A percentile compares a stretch with the other conserved stretches of the same genome.
These are phyloP conservation scores for Tinea semifulvella DNA, from an alignment of 2,888 invertebrate species.

Conservation along the genomic window DNA sequence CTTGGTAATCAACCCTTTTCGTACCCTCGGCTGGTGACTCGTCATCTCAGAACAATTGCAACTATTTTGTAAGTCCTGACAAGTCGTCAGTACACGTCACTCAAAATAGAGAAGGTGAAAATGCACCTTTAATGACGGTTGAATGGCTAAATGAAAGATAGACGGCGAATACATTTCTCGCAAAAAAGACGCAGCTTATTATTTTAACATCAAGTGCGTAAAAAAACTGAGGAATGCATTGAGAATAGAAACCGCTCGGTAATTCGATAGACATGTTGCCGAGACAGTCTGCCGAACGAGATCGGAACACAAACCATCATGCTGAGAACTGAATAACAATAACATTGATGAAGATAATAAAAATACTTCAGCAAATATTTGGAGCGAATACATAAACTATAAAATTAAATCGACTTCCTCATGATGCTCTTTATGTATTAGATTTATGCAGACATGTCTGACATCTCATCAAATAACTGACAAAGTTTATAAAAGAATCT, in stretches of 20 bases:
- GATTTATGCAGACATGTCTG: conserved; percentile 16
- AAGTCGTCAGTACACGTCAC: conserved; percentile 33
- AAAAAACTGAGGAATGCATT: background rate
- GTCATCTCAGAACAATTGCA: conserved; percentile 31
- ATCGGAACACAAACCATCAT: background rate
- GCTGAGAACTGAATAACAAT: conserved; percentile 3
- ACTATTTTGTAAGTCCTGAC: conserved; percentile 32
- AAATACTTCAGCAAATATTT: conserved; percentile 5
- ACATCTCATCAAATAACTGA: conserved; percentile 16
- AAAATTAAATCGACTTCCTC: too few relatives aligned
- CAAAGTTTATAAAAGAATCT: conserved; percentile 6
- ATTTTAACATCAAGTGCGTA: conserved; percentile 10
- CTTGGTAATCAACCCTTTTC: conserved; percentile 1
- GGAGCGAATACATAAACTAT: background rate
- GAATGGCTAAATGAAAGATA: background rate
- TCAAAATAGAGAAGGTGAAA: conserved; percentile 30
- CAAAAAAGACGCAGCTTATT: background rate
- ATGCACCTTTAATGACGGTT: conserved; percentile 37
- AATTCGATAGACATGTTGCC: conserved; percentile 5
- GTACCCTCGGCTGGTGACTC: conserved; percentile 9
- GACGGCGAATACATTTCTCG: background rate
- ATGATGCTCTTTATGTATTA: background rate
- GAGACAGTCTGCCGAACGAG: conserved; percentile 1
- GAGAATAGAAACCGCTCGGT: background rate
- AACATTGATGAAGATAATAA: conserved; percentile 3